These are phyloP conservation scores for Pontoporia blainvillei DNA, from an alignment of 2,113 vertebrate genomes.

Conservation along the genomic window DNA sequence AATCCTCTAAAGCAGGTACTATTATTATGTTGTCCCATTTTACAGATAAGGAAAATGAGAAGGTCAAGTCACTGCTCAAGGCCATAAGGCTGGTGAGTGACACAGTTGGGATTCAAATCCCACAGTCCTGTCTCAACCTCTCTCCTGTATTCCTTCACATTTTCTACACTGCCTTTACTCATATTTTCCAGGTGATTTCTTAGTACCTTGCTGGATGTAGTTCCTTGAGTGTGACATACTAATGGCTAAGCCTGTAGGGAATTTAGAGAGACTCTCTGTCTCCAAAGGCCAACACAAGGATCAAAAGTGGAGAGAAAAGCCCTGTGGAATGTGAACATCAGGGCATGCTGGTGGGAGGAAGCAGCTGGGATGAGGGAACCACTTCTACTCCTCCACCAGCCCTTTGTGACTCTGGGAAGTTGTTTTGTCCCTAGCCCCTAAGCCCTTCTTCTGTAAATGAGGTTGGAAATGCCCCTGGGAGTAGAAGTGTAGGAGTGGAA, in stretches of 20 bases:
- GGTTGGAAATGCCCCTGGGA: not conserved
- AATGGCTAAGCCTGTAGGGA: not conserved
- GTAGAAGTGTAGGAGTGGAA: not conserved
- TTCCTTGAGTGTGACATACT: not conserved
- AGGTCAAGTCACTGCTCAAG: not conserved
- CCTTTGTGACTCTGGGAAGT: not conserved
- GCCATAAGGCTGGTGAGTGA: not conserved
- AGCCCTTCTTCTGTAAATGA: not conserved
- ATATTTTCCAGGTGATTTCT: not conserved
- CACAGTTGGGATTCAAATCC: not conserved
- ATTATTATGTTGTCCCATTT: not conserved
- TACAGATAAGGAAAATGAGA: not conserved
- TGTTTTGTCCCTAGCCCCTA: not conserved
- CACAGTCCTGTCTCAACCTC: not conserved
- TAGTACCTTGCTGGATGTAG: not conserved
- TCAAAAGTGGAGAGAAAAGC: not conserved
- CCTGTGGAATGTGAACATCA: not conserved
- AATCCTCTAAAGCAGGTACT: not conserved
- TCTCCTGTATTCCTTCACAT: not conserved
- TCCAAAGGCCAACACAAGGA: not conserved
- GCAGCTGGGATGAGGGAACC: not conserved
- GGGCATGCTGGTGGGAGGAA: not conserved
- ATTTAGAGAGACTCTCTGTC: not conserved
- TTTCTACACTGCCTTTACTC: not conserved
- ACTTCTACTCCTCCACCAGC: not conserved